phyloP scores from a whole-genome alignment of 1,140 invertebrate species.

The Drosophila auraria region DNA sequence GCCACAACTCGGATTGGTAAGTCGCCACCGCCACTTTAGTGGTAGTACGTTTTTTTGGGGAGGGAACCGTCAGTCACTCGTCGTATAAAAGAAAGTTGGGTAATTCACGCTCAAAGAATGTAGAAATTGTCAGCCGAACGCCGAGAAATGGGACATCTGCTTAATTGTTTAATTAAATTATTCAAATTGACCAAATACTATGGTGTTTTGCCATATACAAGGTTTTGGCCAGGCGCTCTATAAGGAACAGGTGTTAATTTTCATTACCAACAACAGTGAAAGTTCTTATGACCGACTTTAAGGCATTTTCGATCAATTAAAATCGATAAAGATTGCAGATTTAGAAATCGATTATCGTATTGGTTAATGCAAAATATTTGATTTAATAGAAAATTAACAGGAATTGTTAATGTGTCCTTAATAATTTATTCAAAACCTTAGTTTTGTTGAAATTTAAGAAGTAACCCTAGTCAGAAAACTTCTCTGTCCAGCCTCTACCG shows the following conservation, averaged over 20 bases:
- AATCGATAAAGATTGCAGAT: no score
- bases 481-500: no score
- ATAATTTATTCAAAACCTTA: no score
- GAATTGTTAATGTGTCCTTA: no score
- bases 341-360: not conserved
- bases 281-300: slow-evolving; percentile 3
- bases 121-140: slow-evolving; percentile 15
- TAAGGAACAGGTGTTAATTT: slow-evolving; percentile 11
- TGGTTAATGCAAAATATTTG: no score
- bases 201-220: no score
- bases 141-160: slow-evolving; percentile 4
- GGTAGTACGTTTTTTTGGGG: slow-evolving; percentile 9
- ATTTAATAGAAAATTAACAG: no score
- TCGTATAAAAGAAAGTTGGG: slow-evolving; percentile 38
- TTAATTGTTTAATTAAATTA: slow-evolving; percentile 14
- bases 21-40: slow-evolving; percentile 6
- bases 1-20: slow-evolving; percentile 39
- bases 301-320: not conserved
- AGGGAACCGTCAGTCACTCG: not conserved
- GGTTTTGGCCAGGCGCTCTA: not conserved
- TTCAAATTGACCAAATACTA: slow-evolving; percentile 5
- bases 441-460: no score
- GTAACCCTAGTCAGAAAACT: no score
- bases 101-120: slow-evolving; percentile 4
- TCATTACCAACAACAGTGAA: not conserved